Evolutionary conservation across 2,113 vertebrate genomes (phyloP), one percentile per base, ranked within the genome.

Genomic region (Geothlypis trichas): DNA sequence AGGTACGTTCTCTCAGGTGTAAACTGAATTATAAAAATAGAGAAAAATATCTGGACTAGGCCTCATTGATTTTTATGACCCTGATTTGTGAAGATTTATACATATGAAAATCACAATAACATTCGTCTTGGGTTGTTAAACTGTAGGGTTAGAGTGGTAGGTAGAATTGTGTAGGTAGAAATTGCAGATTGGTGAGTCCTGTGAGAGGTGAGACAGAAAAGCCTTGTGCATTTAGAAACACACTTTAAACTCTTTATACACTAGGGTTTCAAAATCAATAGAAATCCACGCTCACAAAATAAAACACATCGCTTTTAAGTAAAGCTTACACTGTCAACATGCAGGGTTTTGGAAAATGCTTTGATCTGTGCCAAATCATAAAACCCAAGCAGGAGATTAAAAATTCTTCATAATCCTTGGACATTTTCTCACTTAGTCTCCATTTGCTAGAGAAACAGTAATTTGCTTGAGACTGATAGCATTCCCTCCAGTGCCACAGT

Each of bases 101-200:
- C 1, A 0, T 12, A 3, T 7, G 31, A 24, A 74, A 68, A 26
- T 31, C 10, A 4, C 9, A 21, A 9, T 17, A 19, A 5, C 9
- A 3, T 65, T 46, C 10, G 0, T 66, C 31, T 55, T 52, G 27
- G 14, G 7, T 68, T 78, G 24, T 52, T 33, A 16, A 33, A 17
- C 5, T 67, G 18, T 9, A 19, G 52, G 19, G 8, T 75, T 33
- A 30, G 26, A 35, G 68, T 42, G 19, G 14, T 27, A 12, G 35
- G 58, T 37, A 61, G 58, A 61, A 37, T 61, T 67, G 23, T 81
- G 0, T 28, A 31, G 17, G 3, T 44, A 55, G 35, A 49, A 72
- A 54, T 26, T 54, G 51, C 41, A 69, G 27, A 10, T 21, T 13
- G 27, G 3, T 28, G 33, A 42, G 23, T 26, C 55, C 14, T 52